These are phyloP conservation scores for Rhopalosiphum maidis DNA, from an alignment of 1,140 invertebrate genomes.

Conservation along the genomic window DNA sequence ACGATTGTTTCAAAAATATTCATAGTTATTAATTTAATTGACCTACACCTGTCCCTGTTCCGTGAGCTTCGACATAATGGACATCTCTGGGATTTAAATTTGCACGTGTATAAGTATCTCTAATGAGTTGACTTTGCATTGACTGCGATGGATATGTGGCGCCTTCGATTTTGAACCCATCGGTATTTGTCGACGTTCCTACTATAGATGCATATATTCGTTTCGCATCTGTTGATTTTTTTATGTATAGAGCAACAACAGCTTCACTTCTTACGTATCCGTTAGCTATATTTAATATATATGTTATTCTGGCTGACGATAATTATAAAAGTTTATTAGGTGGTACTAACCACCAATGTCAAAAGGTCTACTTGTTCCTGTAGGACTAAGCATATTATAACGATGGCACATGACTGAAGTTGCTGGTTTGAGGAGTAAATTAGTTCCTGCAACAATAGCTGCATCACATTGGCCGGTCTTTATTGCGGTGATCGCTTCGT, in stretches of 20 bases:
- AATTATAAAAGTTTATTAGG: no score
- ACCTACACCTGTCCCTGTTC: slow-evolving; percentile 63
- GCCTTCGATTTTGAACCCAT: slow-evolving; percentile 68
- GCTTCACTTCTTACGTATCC: slow-evolving; percentile 73
- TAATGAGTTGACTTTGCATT: slow-evolving; percentile 51
- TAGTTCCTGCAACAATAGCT: slow-evolving; percentile 71
- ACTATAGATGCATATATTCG: slow-evolving; percentile 70
- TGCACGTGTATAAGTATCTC: slow-evolving; percentile 59
- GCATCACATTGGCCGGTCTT: slow-evolving; percentile 69
- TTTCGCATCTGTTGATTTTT: slow-evolving; percentile 66
- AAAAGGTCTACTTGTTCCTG: slow-evolving; percentile 54
- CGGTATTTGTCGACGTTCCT: slow-evolving; percentile 67
- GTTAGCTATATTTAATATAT: slow-evolving; percentile 63
- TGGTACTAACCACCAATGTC: slow-evolving; percentile 37
- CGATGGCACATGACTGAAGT: slow-evolving; percentile 65
- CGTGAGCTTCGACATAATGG: slow-evolving; percentile 61
- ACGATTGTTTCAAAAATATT: slow-evolving; percentile 60
- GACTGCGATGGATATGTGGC: slow-evolving; percentile 39
- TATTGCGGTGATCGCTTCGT: slow-evolving; percentile 67
- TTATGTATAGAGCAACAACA: slow-evolving; percentile 68
- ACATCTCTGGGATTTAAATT: slow-evolving; percentile 68
- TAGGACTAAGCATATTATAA: slow-evolving; percentile 49
- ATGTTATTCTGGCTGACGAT: background rate
- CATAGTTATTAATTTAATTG: background rate
- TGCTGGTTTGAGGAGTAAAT: slow-evolving; percentile 68